Percentiles rank a stretch among this genome's conserved stretches.
Conservation (phyloP, 2,113 vertebrate species). For the Varanus salvator region DNA sequence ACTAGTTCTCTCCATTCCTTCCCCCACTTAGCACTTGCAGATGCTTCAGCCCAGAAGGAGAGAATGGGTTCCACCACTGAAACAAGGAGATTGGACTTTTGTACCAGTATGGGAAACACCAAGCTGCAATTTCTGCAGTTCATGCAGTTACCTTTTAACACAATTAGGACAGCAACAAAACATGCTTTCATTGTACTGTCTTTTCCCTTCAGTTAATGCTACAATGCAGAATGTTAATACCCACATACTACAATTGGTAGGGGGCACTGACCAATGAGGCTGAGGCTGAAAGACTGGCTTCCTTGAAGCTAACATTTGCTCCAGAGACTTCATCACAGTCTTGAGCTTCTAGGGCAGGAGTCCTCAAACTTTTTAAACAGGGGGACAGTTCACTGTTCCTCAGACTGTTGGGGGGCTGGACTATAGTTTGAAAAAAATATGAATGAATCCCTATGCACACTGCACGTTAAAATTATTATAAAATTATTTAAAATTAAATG, state of each 20-base stretch:
- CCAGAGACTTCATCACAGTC: neutral
- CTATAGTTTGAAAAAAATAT: no score
- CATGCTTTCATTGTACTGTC: neutral
- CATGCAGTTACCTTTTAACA: neutral
- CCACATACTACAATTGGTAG: neutral
- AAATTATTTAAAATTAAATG: no score
- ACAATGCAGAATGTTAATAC: neutral
- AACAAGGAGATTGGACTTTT: neutral
- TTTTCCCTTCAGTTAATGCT: neutral
- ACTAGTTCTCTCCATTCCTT: neutral
- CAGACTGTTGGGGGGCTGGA: no score
- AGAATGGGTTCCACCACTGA: neutral
- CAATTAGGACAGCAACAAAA: neutral
- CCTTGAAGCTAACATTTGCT: neutral
- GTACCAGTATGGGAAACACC: no score
- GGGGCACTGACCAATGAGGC: no score
- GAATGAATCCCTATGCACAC: no score
- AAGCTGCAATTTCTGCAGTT: neutral
- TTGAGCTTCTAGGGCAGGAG: no score
- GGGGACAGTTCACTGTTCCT: no score
- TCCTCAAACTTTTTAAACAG: no score
- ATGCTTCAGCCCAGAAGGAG: neutral
- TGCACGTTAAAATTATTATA: no score
- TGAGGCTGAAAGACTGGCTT: neutral
- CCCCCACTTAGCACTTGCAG: neutral